Conservation (phyloP, 2,797 vertebrate genomes). For the Sphenopsis melanotis region DNA sequence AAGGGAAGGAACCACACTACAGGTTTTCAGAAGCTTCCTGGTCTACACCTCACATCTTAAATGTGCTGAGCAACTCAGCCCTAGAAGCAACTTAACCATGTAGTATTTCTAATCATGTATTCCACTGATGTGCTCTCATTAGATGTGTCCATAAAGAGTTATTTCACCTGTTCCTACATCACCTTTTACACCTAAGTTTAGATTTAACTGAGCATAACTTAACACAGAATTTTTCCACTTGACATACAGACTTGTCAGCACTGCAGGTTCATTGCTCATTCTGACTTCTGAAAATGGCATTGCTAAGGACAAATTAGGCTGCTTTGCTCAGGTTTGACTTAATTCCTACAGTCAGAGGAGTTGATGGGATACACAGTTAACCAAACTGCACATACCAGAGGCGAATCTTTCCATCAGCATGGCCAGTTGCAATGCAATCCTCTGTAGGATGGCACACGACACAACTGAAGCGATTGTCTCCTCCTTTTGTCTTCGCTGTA, state of each 20-base stretch:
- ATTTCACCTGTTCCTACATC: neutral
- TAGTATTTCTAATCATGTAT: neutral
- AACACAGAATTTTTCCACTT: neutral
- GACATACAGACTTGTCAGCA: neutral
- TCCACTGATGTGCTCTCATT: neutral
- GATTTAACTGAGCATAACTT: rapidly evolving
- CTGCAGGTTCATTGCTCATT: neutral
- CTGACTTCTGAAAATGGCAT: neutral
- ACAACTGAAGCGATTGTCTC: conserved; percentile 84
- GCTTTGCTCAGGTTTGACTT: neutral
- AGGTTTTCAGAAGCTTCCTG: neutral
- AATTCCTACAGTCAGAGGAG: neutral
- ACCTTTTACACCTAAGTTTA: neutral
- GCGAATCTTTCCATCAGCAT: conserved; percentile 91
- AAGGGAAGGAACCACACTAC: neutral
- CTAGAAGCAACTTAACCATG: neutral
- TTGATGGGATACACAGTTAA: rapidly evolving
- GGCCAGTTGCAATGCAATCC: conserved; percentile 92
- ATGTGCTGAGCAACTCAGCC: neutral
- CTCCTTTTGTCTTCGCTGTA: conserved; percentile 76
- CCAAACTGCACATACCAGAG: conserved; percentile 80
- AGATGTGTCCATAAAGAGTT: neutral
- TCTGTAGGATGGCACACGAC: conserved; percentile 88
- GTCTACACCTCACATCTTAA: rapidly evolving
- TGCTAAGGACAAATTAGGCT: rapidly evolving